These are phyloP conservation scores for Rhagologus leucostigma DNA, from an alignment of 2,113 vertebrate genomes.

Conservation along the genomic window DNA sequence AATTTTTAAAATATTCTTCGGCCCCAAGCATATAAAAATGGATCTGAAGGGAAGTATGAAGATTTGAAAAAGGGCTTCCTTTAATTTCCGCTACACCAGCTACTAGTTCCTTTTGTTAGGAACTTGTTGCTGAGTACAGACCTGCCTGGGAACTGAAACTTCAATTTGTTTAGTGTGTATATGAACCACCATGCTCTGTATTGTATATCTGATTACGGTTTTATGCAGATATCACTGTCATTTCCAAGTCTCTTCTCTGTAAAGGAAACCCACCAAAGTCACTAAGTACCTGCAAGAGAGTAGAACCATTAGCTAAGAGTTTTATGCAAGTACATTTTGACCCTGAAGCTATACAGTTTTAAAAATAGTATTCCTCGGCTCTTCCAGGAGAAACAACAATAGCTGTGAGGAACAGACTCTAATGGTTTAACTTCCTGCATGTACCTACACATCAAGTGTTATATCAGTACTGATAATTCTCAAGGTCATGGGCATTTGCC, in stretches of 20 bases:
- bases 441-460: background rate
- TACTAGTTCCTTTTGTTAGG: background rate
- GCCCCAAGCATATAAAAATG: background rate
- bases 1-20: background rate
- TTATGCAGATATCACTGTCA: background rate
- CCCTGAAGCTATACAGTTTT: background rate
- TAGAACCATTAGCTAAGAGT: background rate
- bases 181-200: background rate
- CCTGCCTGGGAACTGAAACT: background rate
- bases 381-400: background rate
- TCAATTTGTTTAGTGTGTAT: background rate
- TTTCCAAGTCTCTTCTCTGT: background rate
- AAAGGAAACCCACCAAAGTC: background rate
- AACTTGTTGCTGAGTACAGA: background rate
- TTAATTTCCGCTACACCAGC: background rate
- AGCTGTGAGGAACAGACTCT: background rate
- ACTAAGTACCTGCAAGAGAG: background rate
- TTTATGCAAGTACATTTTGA: background rate
- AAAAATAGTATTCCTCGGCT: background rate
- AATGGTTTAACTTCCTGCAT: background rate
- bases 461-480: slow-evolving; percentile 8
- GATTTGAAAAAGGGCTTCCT: background rate
- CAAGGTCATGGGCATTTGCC: slow-evolving; percentile 14
- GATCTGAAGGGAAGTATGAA: background rate
- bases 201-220: background rate